These are phyloP conservation scores for Shinisaurus crocodilurus DNA, from an alignment of 2,113 vertebrate genomes.

Conservation along the genomic window DNA sequence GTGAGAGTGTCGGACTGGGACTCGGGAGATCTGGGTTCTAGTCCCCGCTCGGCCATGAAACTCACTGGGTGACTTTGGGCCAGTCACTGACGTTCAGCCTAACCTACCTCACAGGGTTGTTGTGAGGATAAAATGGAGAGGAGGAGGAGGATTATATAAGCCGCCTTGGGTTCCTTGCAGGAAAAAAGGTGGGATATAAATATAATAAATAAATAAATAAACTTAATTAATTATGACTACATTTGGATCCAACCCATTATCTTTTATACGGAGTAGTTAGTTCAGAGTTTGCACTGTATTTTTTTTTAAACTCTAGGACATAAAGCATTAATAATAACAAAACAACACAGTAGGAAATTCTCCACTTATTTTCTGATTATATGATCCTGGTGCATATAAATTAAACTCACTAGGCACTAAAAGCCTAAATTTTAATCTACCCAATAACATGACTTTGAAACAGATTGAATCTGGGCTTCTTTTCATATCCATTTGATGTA, in stretches of 20 bases:
- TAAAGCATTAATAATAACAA: neutral
- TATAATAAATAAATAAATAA: too few relatives aligned
- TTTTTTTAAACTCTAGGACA: neutral
- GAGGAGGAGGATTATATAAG: too few relatives aligned
- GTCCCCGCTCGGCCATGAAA: too few relatives aligned
- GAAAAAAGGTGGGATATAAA: too few relatives aligned
- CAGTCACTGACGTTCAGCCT: too few relatives aligned
- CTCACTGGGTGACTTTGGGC: too few relatives aligned
- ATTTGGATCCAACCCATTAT: neutral
- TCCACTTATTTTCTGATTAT: neutral
- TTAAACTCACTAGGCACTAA: conserved; percentile 27
- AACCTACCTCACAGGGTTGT: too few relatives aligned
- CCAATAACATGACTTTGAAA: conserved; percentile 38
- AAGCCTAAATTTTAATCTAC: conserved; percentile 39
- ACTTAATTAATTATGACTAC: too few relatives aligned
- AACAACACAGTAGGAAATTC: neutral
- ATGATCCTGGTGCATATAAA: conserved; percentile 23
- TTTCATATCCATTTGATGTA: conserved; percentile 69
- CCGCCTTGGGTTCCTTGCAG: too few relatives aligned
- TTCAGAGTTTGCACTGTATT: conserved; percentile 11
- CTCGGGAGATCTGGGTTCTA: too few relatives aligned
- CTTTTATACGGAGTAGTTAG: neutral
- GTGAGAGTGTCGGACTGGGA: too few relatives aligned
- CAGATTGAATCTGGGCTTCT: conserved; percentile 57
- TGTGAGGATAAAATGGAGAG: too few relatives aligned